These are phyloP conservation scores for Tretioscincus oriximinensis DNA, from an alignment of 2,113 vertebrate species.

Conservation along the genomic window DNA sequence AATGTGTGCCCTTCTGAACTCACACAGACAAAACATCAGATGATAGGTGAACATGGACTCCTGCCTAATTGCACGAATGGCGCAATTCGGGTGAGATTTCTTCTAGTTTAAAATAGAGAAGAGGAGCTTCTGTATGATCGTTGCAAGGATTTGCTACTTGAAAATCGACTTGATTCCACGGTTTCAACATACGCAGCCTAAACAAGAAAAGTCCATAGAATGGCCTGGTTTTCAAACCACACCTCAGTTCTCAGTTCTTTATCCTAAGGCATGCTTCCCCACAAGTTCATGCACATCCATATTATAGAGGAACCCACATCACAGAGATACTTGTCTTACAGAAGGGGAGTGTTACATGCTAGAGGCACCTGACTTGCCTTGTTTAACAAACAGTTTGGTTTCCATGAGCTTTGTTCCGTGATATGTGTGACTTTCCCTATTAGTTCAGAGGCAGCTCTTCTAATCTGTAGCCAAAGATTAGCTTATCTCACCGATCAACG, in stretches of 20 bases:
- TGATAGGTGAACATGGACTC: no score
- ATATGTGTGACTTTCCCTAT: conserved; percentile 12
- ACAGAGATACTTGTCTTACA: neutral
- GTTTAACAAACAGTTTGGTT: neutral
- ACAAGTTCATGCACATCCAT: conserved; percentile 1
- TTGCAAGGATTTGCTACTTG: neutral
- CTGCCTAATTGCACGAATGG: no score
- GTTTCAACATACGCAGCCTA: neutral
- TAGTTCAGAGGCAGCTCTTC: conserved; percentile 26
- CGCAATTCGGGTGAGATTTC: no score
- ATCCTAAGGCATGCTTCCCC: neutral
- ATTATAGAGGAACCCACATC: neutral
- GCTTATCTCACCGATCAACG: conserved; percentile 33
- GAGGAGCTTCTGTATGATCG: neutral
- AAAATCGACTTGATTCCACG: neutral
- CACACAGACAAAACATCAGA: neutral
- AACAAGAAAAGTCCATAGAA: neutral
- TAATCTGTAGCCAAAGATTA: conserved; percentile 20
- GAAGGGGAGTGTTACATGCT: neutral
- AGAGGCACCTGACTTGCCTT: neutral
- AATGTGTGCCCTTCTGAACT: neutral
- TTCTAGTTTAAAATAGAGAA: no score
- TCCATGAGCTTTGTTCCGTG: neutral
- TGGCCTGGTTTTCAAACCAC: neutral
- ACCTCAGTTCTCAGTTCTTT: neutral